Evolutionary conservation across 2,113 vertebrate genomes (phyloP).

Genomic region (human): DNA sequence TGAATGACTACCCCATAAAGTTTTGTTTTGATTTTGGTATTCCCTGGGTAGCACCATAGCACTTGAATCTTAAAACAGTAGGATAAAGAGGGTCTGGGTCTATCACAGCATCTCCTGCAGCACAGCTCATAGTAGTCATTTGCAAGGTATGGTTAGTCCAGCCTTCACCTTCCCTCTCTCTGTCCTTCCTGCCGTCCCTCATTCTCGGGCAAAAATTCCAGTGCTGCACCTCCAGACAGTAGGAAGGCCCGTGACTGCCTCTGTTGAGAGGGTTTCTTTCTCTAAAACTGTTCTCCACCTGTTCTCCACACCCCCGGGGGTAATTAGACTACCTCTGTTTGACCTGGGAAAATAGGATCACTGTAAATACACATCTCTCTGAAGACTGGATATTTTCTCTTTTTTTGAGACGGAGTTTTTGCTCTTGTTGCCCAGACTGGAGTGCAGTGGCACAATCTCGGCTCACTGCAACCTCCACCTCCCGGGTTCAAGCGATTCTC

Average conservation of each 20-base stretch:
- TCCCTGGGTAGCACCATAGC: neutral
- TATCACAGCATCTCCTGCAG: rapidly evolving
- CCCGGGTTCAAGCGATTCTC: too few species aligned
- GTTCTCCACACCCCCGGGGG: neutral
- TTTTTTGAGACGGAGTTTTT: too few species aligned
- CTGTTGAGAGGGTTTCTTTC: too few species aligned
- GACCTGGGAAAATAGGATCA: neutral
- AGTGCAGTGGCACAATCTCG: too few species aligned
- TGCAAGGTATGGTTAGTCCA: rapidly evolving
- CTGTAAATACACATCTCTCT: neutral
- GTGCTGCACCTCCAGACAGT: neutral
- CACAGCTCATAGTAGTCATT: rapidly evolving
- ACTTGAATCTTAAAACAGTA: neutral
- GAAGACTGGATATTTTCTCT: neutral
- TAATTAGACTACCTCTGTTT: too few species aligned
- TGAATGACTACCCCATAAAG: neutral
- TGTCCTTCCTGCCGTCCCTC: neutral
- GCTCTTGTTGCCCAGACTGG: too few species aligned
- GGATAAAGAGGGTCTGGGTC: too few species aligned
- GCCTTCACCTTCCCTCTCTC: neutral
- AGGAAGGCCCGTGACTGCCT: rapidly evolving
- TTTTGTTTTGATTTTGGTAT: neutral
- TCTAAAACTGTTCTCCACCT: neutral
- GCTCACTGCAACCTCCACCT: too few species aligned
- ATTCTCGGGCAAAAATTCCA: neutral